phyloP scores from a whole-genome alignment of 2,888 invertebrate species.

The Pandemis heparana region DNA sequence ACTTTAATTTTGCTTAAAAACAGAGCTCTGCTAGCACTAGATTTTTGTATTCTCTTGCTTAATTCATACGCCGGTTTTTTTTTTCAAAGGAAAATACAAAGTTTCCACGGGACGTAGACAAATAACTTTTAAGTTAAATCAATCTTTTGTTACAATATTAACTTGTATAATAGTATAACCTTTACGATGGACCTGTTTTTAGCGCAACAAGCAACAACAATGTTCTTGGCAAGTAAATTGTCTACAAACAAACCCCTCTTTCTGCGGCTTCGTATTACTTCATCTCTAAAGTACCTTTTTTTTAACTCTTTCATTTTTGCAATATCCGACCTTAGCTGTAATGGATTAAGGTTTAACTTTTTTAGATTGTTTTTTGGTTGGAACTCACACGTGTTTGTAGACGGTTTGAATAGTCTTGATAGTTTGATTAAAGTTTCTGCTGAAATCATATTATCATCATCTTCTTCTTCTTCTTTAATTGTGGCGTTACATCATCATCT shows the following conservation, averaged over 20 bases:
- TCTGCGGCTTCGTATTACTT: slow-evolving; percentile 33
- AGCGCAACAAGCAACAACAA: slow-evolving; percentile 14
- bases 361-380: neutral
- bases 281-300: slow-evolving; percentile 32
- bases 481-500: no score
- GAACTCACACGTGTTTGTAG: slow-evolving; percentile 32
- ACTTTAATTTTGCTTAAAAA: no score
- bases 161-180: neutral
- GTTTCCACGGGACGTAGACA: no score
- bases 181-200: neutral
- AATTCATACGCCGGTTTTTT: no score
- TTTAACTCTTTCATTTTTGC: neutral
- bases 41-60: no score
- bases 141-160: no score
- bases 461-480: no score
- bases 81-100: no score
- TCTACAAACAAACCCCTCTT: slow-evolving; percentile 20
- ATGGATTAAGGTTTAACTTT: slow-evolving; percentile 11
- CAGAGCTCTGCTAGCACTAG: no score
- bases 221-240: slow-evolving; percentile 13
- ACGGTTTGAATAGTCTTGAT: slow-evolving; percentile 35
- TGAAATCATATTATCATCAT: no score
- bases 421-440: neutral
- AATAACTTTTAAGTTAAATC: no score
- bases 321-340: slow-evolving; percentile 7